Base-by-base conservation (phyloP, 2,888 invertebrate species). In the Drepanosiphum platanoidis region DNA sequence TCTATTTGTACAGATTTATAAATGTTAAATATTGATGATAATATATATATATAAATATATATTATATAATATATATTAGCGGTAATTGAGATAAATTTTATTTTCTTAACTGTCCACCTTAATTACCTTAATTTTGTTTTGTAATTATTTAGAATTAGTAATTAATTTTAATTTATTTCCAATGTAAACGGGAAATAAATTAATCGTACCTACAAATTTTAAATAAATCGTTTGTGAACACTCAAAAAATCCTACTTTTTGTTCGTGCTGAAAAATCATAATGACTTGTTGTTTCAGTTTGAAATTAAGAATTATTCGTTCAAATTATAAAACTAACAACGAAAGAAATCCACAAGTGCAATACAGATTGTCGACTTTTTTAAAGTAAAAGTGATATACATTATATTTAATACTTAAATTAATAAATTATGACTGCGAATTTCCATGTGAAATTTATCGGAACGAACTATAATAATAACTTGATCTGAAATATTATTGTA, bases 1-100 rank as follows among this genome's bases (percentile, higher is more conserved):
- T 42, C 30, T 39, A 61, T 61, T n/a, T 83, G 83, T 83, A 83
- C 52, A 68, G 52, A 75, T 82, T 61, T 46, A 82, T 52, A 52
- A 46, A 32, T 75, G 83, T 83, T 75, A 83, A 52, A 34, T 74
- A 66, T 66, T 46, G 13, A 32, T 39, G 61, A 32, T 34, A 46
- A 27, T 68, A 18, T 39, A 39, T 0, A 8, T 15, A 18, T 27
- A 52, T 18, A 52, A 52, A 22, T 1, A 52, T 52, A 46, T 36
- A 34, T 34, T n/a, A n/a, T n/a, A n/a, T n/a, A n/a, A n/a, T n/a
- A n/a, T n/a, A n/a, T n/a, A n/a, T n/a, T n/a, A n/a, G n/a, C n/a
- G n/a, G n/a, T n/a, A n/a, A n/a, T n/a, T n/a, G n/a, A n/a, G n/a
- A n/a, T n/a, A n/a, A 18, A 71, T 72, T 61, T 42, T 72, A 82